Base-by-base conservation (phyloP, 1,140 invertebrate genomes). In the Branchinecta lynchi region DNA sequence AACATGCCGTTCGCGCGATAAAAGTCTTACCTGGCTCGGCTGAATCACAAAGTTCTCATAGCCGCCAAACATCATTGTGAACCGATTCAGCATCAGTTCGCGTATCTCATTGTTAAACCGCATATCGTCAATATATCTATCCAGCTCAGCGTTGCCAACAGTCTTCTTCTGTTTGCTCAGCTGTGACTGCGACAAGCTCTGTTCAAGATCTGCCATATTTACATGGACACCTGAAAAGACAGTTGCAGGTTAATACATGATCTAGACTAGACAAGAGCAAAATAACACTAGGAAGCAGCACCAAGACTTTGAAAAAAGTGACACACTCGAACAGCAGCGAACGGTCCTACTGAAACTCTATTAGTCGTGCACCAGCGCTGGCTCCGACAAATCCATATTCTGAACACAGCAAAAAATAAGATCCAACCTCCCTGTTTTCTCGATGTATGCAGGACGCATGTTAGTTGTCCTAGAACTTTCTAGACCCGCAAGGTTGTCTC, bases 21-120 rank as follows among this genome's bases (percentile, higher is more conserved):
- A 20, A 60, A 15, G 70, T 73, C 72, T 74, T 76, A 89, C 87
- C 83, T 92, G 88, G 80, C 88, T 89, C 1, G 92, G 91, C 76
- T 90, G 87, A 74, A 98, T 95, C 68, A 99, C 90, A 81, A 98
- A 98, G 78, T 93, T 88, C 74, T 98, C 96, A 76, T 98, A 99
- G 71, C 88, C 87, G 69, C 89, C 86, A 80, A 99, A 97, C 80
- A 98, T 90, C 75, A 96, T 90, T 70, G 94, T 90, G 79, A 98
- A 97, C 78, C 93, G 86, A 80, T 97, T 96, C 7, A 98, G 83
- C 79, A 98, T 97, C 60, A 94, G 89, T 80, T 98, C 93, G 67
- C 96, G 83, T 44, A 98, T 82, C 7, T 89, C 87, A 77, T 89
- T 90, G 79, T 98, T 98, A 75, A 98, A 90, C 71, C 88, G 85